Base-by-base conservation (phyloP, 1,140 invertebrate species). In the Nasonia longicornis region DNA sequence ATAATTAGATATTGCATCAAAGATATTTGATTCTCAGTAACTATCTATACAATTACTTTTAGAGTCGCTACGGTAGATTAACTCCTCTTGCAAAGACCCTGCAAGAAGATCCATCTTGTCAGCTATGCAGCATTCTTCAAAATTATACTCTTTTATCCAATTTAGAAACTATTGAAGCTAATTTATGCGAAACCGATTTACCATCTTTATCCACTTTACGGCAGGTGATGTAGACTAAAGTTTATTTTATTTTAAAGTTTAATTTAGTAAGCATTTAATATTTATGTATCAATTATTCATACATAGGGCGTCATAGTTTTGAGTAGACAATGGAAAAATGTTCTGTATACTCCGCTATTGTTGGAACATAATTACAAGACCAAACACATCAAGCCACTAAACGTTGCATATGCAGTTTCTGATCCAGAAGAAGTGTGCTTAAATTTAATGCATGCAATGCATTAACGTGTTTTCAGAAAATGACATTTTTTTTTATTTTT, bases 261-360 rank as follows among this genome's bases (percentile, higher is more conserved):
- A 42, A 42, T 42, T 11, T 8, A 42, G 38, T 42, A 42, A 11
- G 7, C 38, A 42, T 6, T 42, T 42, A 35, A 70, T 45, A 16
- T 26, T 63, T 6, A 63, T 74, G 45, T 3, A 67, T 42, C 31
- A 79, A 70, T 63, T 71, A 10, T 42, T 42, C 38, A 42, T 42
- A 42, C 69, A 81, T 81, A 97, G 94, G 97, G 96, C n/a, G 94
- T 98, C 26, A 95, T 98, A 87, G 96, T 97, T 69, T 88, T 99
- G 26, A 98, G 96, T 86, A 93, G 97, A 3, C 97, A 99, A 87
- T 99, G 98, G 98, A 99, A 99, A 90, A 98, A 98, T 89, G 96
- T 97, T 4, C 90, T 99, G 2, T 98, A 98, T 87, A 98, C 98
- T 84, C 98, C 98, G 0, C 91, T 98, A 71, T 91, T 98, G 52